A percentile compares a stretch with the other conserved stretches of the same genome.
These are phyloP conservation scores for Metallyticus violacea DNA, from an alignment of 2,888 invertebrate species.

Conservation along the genomic window DNA sequence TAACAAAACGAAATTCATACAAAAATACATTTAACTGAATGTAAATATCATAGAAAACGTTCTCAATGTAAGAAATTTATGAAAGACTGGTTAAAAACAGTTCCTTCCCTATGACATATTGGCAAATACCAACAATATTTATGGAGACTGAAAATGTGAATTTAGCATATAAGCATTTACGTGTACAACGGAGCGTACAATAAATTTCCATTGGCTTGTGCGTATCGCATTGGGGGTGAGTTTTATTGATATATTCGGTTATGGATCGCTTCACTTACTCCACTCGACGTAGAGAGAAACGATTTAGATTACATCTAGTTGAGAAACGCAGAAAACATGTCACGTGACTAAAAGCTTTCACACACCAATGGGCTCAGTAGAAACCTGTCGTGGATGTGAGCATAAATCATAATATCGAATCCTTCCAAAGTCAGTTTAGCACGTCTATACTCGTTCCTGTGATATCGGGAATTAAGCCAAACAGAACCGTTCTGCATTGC, in stretches of 20 bases:
- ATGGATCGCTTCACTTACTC: background rate
- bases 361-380: background rate
- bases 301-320: background rate
- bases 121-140: no score
- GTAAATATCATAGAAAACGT: no score
- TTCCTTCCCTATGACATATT: no score
- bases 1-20: no score
- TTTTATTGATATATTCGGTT: background rate
- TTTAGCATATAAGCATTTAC: no score
- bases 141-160: no score
- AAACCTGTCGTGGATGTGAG: background rate
- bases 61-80: no score
- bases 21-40: no score
- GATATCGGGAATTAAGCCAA: background rate
- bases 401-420: background rate
- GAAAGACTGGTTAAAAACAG: no score
- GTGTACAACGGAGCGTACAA: background rate
- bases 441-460: background rate
- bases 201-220: background rate
- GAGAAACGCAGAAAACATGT: background rate
- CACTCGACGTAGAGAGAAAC: no score
- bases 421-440: background rate
- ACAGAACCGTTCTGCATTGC: background rate
- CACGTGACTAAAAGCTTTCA: background rate
- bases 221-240: no score